Conservation (phyloP, 2,797 vertebrate genomes). For the Telmatherina bonti region DNA sequence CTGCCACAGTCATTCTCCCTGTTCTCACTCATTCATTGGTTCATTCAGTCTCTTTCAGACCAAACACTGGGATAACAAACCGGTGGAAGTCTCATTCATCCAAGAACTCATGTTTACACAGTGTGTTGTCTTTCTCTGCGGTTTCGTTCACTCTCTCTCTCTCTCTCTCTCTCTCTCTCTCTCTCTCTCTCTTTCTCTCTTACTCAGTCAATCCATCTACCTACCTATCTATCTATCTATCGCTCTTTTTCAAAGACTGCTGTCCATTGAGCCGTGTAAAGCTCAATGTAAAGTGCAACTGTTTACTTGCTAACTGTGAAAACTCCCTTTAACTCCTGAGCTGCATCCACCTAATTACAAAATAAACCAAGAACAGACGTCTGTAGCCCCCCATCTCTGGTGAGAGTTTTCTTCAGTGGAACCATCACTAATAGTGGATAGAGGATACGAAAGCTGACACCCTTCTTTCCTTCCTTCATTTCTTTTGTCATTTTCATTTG, state of each 20-base stretch:
- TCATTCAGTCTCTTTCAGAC: slow-evolving; percentile 42
- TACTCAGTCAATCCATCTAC: too few relatives aligned
- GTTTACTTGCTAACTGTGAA: too few relatives aligned
- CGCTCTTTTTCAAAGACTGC: too few relatives aligned
- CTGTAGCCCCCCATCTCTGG: background rate
- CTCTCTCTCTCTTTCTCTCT: slow-evolving; percentile 3
- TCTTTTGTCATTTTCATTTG: background rate
- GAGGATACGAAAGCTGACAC: background rate
- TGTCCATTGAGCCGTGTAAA: too few relatives aligned
- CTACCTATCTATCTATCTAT: too few relatives aligned
- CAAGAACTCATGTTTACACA: slow-evolving; percentile 55
- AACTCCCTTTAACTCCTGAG: too few relatives aligned
- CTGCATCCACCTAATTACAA: too few relatives aligned
- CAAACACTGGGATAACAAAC: slow-evolving; percentile 55
- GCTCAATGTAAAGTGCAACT: too few relatives aligned
- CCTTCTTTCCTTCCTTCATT: too few relatives aligned
- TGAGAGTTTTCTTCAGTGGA: background rate
- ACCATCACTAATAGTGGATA: background rate
- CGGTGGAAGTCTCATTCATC: slow-evolving; percentile 58
- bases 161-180: slow-evolving; percentile 8
- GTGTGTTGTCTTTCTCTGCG: slow-evolving; percentile 8
- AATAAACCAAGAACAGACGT: too few relatives aligned
- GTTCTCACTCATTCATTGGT: slow-evolving; percentile 48
- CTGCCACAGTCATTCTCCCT: slow-evolving; percentile 10
- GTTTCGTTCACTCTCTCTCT: background rate